A percentile compares a stretch with the other conserved stretches of the same genome.
phyloP scores from a whole-genome alignment of 2,797 vertebrate species.

The Atherinosoma microstoma region DNA sequence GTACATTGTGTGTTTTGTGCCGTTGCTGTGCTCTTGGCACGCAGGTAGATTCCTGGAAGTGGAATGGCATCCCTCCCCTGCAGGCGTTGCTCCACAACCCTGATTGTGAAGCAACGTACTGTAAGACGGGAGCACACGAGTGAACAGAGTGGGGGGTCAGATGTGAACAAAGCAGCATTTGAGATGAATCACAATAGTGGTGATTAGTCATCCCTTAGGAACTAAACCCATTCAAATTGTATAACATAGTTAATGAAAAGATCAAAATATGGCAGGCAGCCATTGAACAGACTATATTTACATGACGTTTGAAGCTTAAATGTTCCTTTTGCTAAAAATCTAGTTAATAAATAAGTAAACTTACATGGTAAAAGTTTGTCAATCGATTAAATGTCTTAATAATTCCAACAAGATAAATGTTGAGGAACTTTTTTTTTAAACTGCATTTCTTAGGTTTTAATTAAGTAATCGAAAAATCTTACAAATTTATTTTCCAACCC shows the following conservation, averaged over 20 bases:
- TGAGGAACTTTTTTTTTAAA: too few relatives aligned
- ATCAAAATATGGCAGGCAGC: not conserved
- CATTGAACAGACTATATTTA: not conserved
- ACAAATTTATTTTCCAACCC: too few relatives aligned
- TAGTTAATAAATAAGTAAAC: not conserved
- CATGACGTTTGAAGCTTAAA: not conserved
- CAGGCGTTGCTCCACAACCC: constrained; percentile 58
- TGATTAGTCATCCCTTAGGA: not conserved
- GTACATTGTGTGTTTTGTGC: constrained; percentile 25
- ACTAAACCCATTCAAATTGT: not conserved
- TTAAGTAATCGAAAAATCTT: too few relatives aligned
- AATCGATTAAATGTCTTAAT: too few relatives aligned
- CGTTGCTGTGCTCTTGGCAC: constrained; percentile 35
- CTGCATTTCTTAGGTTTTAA: too few relatives aligned
- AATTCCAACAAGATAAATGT: too few relatives aligned
- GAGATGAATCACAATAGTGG: not conserved
- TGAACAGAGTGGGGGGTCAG: constrained; percentile 16
- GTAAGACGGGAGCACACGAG: constrained; percentile 5
- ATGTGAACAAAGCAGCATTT: not conserved
- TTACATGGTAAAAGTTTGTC: too few relatives aligned
- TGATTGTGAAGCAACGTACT: constrained; percentile 26
- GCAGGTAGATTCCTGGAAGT: constrained; percentile 45
- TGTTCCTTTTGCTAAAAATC: not conserved
- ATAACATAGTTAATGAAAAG: not conserved
- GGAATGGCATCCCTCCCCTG: constrained; percentile 52